Base-by-base conservation (phyloP, 2,113 vertebrate species). In the Lipotes vexillifer region DNA sequence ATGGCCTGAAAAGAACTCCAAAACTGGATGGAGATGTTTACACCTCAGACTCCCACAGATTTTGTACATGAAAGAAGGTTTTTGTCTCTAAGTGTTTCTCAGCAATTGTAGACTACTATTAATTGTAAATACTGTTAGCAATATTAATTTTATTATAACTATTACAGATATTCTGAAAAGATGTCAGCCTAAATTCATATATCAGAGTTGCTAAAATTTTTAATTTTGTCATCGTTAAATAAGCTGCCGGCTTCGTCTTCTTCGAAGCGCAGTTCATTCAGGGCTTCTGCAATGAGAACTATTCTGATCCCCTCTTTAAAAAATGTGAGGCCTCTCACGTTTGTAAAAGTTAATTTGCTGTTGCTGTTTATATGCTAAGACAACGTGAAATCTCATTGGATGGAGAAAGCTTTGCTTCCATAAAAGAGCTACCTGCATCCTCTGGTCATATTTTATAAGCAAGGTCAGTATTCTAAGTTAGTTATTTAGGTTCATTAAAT, bases 321-420 rank as follows among this genome's bases (percentile, higher is more conserved):
- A 94, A 95, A 66, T n/a, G 33, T 80, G 94, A 95, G 17, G 2
- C 8, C 8, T 80, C 14, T 82, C 49, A 78, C 33, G 65, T 71
- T 63, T 85, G n/a, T 71, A 69, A 75, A 91, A 94, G 38, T 94
- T 90, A 92, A 94, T 75, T 77, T 94, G 59, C 46, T 93, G 33
- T 88, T 75, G 27, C 46, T 78, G 29, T 87, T 78, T 83, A 72
- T 65, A 75, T 71, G 65, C 33, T 91, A 93, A 85, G 38, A 91
- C 75, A 93, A 83, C 31, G 74, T 15, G 38, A 91, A 88, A 27
- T 87, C 31, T 95, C 65, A 78, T 29, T 65, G 80, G 31, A 59
- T 71, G 72, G 46, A 86, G 46, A 93, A 95, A 63, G 61, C 25
- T 61, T 92, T 61, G 44, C 89, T 80, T 89, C n/a, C n/a, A 80